Conservation (phyloP, 1,140 invertebrate genomes). For the Parapsyche elsis region DNA sequence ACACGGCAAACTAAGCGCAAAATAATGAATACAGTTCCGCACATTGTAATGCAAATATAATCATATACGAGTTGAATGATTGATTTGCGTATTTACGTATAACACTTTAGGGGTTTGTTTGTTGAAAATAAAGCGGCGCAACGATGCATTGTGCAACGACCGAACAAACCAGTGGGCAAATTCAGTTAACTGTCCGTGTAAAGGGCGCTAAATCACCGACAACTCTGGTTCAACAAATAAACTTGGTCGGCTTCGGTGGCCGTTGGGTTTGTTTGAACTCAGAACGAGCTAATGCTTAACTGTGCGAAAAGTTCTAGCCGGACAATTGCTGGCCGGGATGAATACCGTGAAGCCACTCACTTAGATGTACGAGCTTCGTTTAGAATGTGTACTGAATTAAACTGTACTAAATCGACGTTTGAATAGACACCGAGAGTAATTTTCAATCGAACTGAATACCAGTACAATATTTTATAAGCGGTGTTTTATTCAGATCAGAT, state of each 20-base stretch:
- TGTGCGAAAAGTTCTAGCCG: slow-evolving; percentile 18
- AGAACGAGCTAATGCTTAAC: slow-evolving; percentile 8
- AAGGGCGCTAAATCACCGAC: slow-evolving; percentile 28
- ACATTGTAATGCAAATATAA: background rate
- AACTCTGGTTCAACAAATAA: slow-evolving; percentile 16
- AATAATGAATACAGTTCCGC: slow-evolving; percentile 1
- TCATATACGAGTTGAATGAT: too few species aligned
- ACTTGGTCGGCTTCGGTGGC: background rate
- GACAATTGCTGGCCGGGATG: background rate
- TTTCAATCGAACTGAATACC: too few species aligned
- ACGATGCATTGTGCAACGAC: background rate
- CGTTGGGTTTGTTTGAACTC: background rate
- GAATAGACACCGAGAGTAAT: too few species aligned
- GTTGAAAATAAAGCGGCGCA: background rate
- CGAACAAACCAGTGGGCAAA: background rate
- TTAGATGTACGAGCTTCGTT: background rate
- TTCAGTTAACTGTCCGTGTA: slow-evolving; percentile 30
- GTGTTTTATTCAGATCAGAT: too few species aligned
- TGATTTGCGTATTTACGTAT: too few species aligned
- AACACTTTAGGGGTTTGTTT: too few species aligned
- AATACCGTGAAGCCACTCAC: background rate
- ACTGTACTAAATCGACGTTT: too few species aligned
- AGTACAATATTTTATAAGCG: too few species aligned
- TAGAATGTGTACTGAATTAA: background rate
- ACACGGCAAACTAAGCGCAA: background rate